Evolutionary conservation across 2,888 invertebrate species (phyloP).

Genomic region (Andrena bucephala): DNA sequence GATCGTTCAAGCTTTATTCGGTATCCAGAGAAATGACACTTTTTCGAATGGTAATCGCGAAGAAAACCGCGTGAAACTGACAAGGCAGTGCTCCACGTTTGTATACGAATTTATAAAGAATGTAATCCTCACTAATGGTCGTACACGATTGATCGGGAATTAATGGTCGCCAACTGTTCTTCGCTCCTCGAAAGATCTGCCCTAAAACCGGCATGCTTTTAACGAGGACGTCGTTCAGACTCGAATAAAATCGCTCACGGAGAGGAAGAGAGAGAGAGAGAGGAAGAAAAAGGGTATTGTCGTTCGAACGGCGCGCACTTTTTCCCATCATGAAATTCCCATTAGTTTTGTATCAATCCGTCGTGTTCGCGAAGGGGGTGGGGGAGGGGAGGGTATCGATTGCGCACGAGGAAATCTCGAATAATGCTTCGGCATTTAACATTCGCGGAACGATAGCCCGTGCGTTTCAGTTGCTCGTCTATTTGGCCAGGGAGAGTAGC

Average conservation of each 20-base stretch:
- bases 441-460: constrained; percentile 10
- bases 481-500: neutral
- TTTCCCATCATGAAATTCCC: constrained; percentile 35
- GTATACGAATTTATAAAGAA: constrained; percentile 21
- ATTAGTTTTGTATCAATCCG: constrained; percentile 47
- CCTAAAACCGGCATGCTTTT: constrained; percentile 11
- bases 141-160: neutral
- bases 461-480: neutral
- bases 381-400: constrained; percentile 33
- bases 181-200: constrained; percentile 1
- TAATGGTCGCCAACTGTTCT: constrained; percentile 12
- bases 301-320: neutral
- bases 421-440: constrained; percentile 23
- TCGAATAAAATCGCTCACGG: neutral
- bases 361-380: neutral
- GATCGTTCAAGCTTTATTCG: constrained; percentile 2
- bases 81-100: neutral
- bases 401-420: constrained; percentile 1
- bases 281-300: neutral
- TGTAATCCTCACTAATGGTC: constrained; percentile 18
- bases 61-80: neutral
- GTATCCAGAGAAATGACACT: neutral
- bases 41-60: neutral
- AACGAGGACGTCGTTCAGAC: constrained; percentile 18
- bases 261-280: neutral